Base-by-base conservation (phyloP, 1,140 invertebrate species). In the Anastrepha obliqua region DNA sequence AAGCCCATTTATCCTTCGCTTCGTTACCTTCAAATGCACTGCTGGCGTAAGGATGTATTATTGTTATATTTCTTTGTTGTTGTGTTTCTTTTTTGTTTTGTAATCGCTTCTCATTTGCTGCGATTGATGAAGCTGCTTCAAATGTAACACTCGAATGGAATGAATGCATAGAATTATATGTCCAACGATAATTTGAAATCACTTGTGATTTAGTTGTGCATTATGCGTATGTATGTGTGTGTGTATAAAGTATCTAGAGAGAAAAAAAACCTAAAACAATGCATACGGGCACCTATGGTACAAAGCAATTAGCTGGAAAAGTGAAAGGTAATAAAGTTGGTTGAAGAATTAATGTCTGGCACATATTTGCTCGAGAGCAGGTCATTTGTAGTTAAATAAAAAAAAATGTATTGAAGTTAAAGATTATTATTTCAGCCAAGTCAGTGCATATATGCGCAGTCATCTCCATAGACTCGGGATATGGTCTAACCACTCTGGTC, bases 1-100 rank as follows among this genome's bases (percentile, higher is more conserved):
- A 42, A 47, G 70, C 47, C 70, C 70, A 74, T 74, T 74, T 74
- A 74, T 74, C n/a, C 42, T 74, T 42, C 70, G 70, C 70, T 74
- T 74, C 70, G 42, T 74, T 74, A 51, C 70, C 70, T 74, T 47
- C 70, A 74, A 74, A 74, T 74, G 15, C 47, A 15, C 44, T 74
- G 7, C n/a, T 47, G 70, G 42, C 8, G 1, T 9, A 74, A 74
- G 15, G 13, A 74, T 47, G 47, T 47, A 44, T 47, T 47, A 42
- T 74, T 74, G 70, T 29, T 29, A 29, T 29, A 29, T 29, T 29
- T 29, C 29, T 29, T 29, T 29, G 29, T 67, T 67, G 65, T 9
- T 67, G 29, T 13, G 7, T 13, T 74, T 11, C 44, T 74, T n/a
- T 13, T 29, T 29, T 64, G 8, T 47, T 47, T 47, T 74, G 70